Percentiles rank a stretch among this genome's conserved stretches.
phyloP scores from a whole-genome alignment of 2,888 invertebrate species.

The Chymomyza amoena region DNA sequence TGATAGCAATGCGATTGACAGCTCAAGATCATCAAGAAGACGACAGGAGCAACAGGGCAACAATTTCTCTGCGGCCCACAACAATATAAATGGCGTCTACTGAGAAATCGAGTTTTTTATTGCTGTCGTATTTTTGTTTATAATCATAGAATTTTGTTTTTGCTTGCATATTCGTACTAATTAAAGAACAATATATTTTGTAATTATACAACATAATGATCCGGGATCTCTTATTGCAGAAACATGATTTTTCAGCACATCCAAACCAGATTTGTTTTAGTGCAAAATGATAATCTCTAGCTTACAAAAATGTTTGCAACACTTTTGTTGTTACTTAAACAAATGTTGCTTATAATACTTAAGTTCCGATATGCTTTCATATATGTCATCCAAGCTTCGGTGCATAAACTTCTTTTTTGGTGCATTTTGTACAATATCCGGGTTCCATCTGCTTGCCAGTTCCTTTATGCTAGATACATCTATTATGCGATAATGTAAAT shows the following conservation, averaged over 20 bases:
- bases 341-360: slow-evolving; percentile 86
- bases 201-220: neutral
- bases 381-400: slow-evolving; percentile 89
- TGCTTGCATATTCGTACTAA: slow-evolving; percentile 67
- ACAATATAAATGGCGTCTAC: slow-evolving; percentile 79
- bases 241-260: too few relatives aligned
- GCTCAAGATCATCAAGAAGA: slow-evolving; percentile 50
- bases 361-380: slow-evolving; percentile 91
- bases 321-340: slow-evolving; percentile 77
- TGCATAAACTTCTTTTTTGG: slow-evolving; percentile 85
- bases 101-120: slow-evolving; percentile 74
- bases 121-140: slow-evolving; percentile 72
- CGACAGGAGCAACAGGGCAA: slow-evolving; percentile 53
- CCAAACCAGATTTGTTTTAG: too few relatives aligned
- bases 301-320: too few relatives aligned
- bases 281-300: too few relatives aligned
- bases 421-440: slow-evolving; percentile 80
- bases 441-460: slow-evolving; percentile 88
- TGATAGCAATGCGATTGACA: slow-evolving; percentile 50
- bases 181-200: neutral
- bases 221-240: neutral
- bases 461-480: slow-evolving; percentile 96
- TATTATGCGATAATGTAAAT: slow-evolving; percentile 94
- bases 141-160: slow-evolving; percentile 73
- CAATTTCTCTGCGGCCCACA: slow-evolving; percentile 72